Conservation (phyloP, 2,113 vertebrate species). For the Prunella fulvescens region DNA sequence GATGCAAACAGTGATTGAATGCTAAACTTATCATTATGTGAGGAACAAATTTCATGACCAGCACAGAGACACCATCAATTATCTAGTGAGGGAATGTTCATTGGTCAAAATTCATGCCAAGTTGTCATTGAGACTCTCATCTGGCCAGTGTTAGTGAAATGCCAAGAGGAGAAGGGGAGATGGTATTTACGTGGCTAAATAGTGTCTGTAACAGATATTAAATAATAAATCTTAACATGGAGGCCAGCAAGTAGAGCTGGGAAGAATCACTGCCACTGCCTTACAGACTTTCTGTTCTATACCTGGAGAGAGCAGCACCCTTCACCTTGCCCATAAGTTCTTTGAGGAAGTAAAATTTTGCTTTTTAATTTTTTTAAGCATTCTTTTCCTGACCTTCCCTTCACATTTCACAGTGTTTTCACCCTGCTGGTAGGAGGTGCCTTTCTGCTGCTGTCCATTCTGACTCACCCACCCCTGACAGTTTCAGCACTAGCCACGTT, state of each 20-base stretch:
- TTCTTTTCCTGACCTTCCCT: not conserved
- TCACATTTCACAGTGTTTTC: not conserved
- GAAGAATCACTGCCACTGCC: not conserved
- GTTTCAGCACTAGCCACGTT: not conserved
- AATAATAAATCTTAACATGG: not conserved
- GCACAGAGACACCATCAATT: not conserved
- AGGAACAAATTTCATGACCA: not conserved
- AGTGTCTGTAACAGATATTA: not conserved
- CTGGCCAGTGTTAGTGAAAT: not conserved
- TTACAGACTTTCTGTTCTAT: not conserved
- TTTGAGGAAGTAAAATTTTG: not conserved
- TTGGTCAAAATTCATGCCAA: not conserved
- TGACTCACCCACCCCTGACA: not conserved
- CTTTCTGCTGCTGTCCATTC: not conserved
- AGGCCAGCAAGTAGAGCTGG: not conserved
- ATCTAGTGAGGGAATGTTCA: not conserved
- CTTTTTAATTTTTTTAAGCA: not conserved
- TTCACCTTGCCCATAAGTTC: not conserved
- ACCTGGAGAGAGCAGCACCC: not conserved
- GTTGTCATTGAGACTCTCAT: not conserved
- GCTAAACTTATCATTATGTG: not conserved
- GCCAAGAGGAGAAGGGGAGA: not conserved
- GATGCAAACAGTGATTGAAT: not conserved
- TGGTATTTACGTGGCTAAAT: not conserved
- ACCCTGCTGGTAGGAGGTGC: not conserved